phyloP scores from a whole-genome alignment of 1,140 invertebrate genomes.

The honey bee (Apis mellifera) region DNA sequence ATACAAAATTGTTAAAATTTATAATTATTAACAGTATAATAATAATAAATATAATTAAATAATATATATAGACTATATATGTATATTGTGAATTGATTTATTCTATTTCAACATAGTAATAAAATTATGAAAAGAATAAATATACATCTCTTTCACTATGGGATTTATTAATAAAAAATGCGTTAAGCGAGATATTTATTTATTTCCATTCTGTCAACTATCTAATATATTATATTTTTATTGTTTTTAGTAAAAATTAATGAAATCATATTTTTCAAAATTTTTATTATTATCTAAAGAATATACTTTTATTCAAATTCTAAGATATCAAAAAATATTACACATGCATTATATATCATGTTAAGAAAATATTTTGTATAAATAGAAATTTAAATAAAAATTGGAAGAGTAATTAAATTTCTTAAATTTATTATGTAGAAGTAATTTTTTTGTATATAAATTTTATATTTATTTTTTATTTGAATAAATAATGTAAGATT shows the following conservation, averaged over 20 bases:
- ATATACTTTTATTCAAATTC: not conserved
- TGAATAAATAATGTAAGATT: too few relatives aligned
- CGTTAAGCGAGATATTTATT: conserved; percentile 2
- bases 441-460: too few relatives aligned
- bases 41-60: not conserved
- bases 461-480: too few relatives aligned
- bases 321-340: not conserved
- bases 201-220: conserved; percentile 5
- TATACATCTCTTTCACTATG: not conserved
- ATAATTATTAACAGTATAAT: not conserved
- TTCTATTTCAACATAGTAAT: not conserved
- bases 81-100: not conserved
- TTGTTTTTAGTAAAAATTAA: not conserved
- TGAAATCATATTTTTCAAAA: not conserved
- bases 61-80: too few relatives aligned
- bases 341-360: too few relatives aligned
- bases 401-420: too few relatives aligned
- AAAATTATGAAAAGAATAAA: not conserved
- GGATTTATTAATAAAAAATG: not conserved
- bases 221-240: not conserved
- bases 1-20: not conserved
- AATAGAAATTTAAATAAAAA: too few relatives aligned
- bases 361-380: too few relatives aligned
- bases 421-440: too few relatives aligned
- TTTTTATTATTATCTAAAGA: not conserved